Evolutionary conservation across 2,888 invertebrate genomes (phyloP).

Genomic region (Lysandra bellargus): DNA sequence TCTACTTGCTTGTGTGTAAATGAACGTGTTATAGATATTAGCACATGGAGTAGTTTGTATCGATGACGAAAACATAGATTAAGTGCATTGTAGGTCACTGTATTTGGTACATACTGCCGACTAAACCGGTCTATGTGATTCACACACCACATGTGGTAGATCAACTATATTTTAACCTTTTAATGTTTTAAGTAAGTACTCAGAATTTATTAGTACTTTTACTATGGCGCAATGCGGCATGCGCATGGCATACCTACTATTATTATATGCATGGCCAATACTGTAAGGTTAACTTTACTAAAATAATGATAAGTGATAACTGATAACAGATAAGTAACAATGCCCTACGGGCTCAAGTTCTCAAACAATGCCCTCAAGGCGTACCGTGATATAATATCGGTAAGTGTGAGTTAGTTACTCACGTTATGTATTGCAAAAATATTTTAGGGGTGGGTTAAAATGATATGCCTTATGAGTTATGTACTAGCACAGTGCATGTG

Average conservation of each 20-base stretch:
- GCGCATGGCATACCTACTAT: no score
- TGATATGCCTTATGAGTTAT: no score
- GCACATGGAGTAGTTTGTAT: constrained; percentile 27
- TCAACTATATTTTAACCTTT: constrained; percentile 14
- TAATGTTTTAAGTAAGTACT: background rate
- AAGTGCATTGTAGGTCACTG: constrained; percentile 65
- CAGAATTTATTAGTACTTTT: background rate
- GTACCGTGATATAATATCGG: no score
- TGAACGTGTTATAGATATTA: constrained; percentile 18
- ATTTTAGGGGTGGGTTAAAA: no score
- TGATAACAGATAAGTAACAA: no score
- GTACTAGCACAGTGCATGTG: no score
- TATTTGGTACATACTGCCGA: constrained; percentile 45
- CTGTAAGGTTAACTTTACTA: background rate
- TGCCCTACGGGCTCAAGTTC: no score
- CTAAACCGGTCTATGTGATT: constrained; percentile 53
- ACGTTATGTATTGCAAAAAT: no score
- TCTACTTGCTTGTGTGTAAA: background rate
- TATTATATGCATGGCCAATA: no score
- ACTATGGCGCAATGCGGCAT: no score
- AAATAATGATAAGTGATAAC: background rate
- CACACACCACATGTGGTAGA: constrained; percentile 6
- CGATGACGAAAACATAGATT: constrained; percentile 53
- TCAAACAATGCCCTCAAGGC: no score
- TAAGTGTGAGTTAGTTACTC: no score